Conservation (phyloP, 2,113 vertebrate genomes). For the Sphyrna mokarran region DNA sequence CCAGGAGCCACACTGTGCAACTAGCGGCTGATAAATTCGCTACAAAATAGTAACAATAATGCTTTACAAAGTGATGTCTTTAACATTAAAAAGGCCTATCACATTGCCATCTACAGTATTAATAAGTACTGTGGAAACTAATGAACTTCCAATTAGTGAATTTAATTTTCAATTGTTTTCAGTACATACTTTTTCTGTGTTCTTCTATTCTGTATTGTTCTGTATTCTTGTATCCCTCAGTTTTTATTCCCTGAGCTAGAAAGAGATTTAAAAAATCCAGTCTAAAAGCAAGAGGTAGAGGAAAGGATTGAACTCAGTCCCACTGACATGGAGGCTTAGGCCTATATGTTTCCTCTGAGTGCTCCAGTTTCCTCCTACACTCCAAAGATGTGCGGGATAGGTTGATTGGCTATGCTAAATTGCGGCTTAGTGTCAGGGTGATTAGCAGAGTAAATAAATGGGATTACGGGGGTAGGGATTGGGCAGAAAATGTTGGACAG, state of each 20-base stretch:
- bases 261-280: background rate
- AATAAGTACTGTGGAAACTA: background rate
- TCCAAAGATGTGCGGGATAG: no score
- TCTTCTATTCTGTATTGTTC: background rate
- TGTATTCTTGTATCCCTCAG: background rate
- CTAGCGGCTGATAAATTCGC: background rate
- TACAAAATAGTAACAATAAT: background rate
- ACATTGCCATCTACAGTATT: no score
- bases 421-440: no score
- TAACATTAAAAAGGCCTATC: background rate
- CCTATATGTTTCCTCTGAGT: background rate
- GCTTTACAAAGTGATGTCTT: background rate
- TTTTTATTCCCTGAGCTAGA: background rate
- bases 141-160: background rate
- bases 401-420: no score
- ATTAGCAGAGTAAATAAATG: no score
- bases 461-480: no score
- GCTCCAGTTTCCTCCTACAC: no score
- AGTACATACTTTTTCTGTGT: background rate
- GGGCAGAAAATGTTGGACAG: no score
- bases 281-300: background rate
- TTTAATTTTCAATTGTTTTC: background rate
- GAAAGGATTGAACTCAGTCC: background rate
- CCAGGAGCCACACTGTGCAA: background rate
- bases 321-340: background rate